Percentiles rank a stretch among this genome's conserved stretches.
Evolutionary conservation across 2,797 vertebrate genomes (phyloP).

Genomic region (Pampus argenteus): DNA sequence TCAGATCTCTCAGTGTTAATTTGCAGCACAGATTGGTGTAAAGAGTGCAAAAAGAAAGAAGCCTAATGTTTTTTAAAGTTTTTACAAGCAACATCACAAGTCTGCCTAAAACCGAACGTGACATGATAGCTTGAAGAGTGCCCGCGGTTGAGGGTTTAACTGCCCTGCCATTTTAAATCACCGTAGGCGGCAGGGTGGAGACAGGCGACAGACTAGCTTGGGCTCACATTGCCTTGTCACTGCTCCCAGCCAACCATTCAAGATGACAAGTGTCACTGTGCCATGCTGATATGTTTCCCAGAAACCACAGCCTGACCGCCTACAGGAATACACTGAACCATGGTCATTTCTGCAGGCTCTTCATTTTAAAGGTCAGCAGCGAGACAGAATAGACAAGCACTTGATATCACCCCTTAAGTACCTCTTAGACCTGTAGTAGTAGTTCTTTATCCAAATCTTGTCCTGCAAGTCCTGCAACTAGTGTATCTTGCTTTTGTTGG

Average conservation of each 20-base stretch:
- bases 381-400: slow-evolving; percentile 23
- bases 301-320: slow-evolving; percentile 40
- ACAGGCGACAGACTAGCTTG: slow-evolving; percentile 55
- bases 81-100: slow-evolving; percentile 19
- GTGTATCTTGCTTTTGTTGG: slow-evolving; percentile 25
- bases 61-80: neutral
- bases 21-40: slow-evolving; percentile 24
- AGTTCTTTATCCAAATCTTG: slow-evolving; percentile 24
- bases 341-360: slow-evolving; percentile 34
- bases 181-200: slow-evolving; percentile 37
- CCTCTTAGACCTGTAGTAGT: slow-evolving; percentile 16
- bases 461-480: slow-evolving; percentile 7
- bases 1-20: slow-evolving; percentile 27
- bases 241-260: slow-evolving; percentile 44
- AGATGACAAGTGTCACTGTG: slow-evolving; percentile 66
- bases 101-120: slow-evolving; percentile 51
- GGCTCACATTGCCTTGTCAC: slow-evolving; percentile 39
- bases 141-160: slow-evolving; percentile 60
- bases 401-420: slow-evolving; percentile 28
- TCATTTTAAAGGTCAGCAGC: slow-evolving; percentile 49
- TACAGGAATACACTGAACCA: slow-evolving; percentile 26
- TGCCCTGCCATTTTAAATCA: slow-evolving; percentile 72
- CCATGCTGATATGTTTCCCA: slow-evolving; percentile 35
- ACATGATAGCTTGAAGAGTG: slow-evolving; percentile 44
- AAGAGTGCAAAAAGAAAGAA: neutral